Conservation (phyloP, 2,113 vertebrate genomes). For the Triplophysa siluroides region DNA sequence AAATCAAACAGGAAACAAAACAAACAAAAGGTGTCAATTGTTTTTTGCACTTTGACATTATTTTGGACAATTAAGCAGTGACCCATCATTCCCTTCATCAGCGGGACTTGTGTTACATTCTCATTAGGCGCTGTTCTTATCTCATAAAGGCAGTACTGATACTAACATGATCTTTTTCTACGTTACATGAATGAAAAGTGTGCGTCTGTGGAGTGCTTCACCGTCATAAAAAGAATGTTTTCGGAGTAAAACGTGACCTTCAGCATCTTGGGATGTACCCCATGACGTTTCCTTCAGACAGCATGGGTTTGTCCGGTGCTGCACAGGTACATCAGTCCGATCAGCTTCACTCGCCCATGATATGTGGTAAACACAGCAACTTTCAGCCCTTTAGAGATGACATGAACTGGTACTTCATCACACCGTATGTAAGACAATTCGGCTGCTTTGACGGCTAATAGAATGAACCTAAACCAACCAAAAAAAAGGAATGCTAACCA, state of each 20-base stretch:
- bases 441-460: constrained; percentile 22
- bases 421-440: constrained; percentile 37
- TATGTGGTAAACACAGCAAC: constrained; percentile 62
- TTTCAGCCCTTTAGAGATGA: constrained; percentile 71
- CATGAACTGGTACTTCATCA: constrained; percentile 47
- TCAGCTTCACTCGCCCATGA: constrained; percentile 26
- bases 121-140: too few species aligned
- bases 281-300: background rate
- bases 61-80: too few species aligned
- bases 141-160: too few species aligned
- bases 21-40: background rate
- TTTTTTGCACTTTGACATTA: too few species aligned
- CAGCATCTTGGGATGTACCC: too few species aligned
- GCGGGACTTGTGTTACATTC: too few species aligned
- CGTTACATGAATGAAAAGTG: too few species aligned
- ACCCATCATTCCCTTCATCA: too few species aligned
- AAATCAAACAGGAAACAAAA: background rate
- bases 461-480: constrained; percentile 13
- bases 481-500: constrained; percentile 14
- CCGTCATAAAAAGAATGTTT: background rate
- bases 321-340: background rate
- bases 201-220: background rate
- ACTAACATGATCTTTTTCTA: too few species aligned
- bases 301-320: constrained; percentile 37
- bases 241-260: background rate